These are phyloP conservation scores for Watsonalla cultraria DNA, from an alignment of 2,888 invertebrate genomes.

Conservation along the genomic window DNA sequence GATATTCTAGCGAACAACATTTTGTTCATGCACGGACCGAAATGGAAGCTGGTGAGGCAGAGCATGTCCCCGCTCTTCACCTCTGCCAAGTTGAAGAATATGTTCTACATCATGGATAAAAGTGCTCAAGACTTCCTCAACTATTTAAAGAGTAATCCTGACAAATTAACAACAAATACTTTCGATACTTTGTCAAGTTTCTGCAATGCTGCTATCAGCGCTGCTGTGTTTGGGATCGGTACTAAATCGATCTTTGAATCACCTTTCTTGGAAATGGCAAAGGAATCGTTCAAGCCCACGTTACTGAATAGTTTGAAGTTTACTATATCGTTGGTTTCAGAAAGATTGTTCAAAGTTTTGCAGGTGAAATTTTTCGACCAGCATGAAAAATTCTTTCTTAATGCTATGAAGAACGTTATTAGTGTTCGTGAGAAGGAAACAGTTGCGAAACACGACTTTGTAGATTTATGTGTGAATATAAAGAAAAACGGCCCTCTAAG, in stretches of 20 bases:
- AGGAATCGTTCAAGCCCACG: slow-evolving; percentile 22
- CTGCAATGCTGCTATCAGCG: slow-evolving; percentile 44
- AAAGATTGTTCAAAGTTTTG: slow-evolving; percentile 24
- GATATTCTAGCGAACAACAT: slow-evolving; percentile 44
- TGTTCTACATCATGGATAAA: slow-evolving; percentile 55
- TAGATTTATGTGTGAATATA: slow-evolving; percentile 45
- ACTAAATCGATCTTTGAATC: slow-evolving; percentile 47
- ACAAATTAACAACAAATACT: slow-evolving; percentile 24
- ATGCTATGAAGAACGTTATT: slow-evolving; percentile 45
- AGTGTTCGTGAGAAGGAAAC: slow-evolving; percentile 36
- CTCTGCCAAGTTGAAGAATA: slow-evolving; percentile 49
- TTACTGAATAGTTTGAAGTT: slow-evolving; percentile 30
- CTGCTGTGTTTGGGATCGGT: slow-evolving; percentile 57
- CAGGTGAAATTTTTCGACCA: slow-evolving; percentile 39
- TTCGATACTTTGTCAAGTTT: slow-evolving; percentile 32
- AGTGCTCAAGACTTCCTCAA: slow-evolving; percentile 47
- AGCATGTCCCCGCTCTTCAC: slow-evolving; percentile 57
- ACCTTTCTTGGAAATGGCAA: slow-evolving; percentile 38
- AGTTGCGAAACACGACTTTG: slow-evolving; percentile 47
- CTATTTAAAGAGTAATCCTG: slow-evolving; percentile 33
- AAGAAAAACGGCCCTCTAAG: slow-evolving; percentile 42
- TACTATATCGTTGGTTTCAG: slow-evolving; percentile 17
- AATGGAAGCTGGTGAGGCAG: slow-evolving; percentile 55
- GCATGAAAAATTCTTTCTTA: slow-evolving; percentile 46
- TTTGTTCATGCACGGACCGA: slow-evolving; percentile 36